phyloP scores from a whole-genome alignment of 2,888 invertebrate species.

The Brachylomia viminalis region DNA sequence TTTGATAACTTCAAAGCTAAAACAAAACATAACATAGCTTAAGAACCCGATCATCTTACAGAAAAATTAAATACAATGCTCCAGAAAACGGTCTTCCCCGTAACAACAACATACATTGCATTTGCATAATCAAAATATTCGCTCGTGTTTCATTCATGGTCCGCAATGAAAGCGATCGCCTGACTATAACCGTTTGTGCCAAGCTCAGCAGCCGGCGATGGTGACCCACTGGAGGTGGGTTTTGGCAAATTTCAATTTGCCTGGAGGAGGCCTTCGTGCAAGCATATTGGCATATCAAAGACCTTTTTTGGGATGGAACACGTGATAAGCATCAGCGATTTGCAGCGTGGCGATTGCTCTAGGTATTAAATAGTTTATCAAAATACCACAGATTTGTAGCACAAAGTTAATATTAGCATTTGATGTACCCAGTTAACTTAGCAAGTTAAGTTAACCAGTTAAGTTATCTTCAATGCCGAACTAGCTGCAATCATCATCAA shows the following conservation, averaged over 20 bases:
- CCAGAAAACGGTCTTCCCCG: constrained; percentile 6
- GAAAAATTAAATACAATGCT: constrained; percentile 28
- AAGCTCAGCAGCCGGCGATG: constrained; percentile 63
- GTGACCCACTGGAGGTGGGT: constrained; percentile 59
- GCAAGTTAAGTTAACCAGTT: too few species aligned
- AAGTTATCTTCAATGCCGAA: background rate
- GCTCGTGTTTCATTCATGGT: constrained; percentile 36
- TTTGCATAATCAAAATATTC: constrained; percentile 51
- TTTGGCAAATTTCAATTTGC: constrained; percentile 81
- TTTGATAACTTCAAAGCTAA: background rate
- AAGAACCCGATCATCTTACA: background rate
- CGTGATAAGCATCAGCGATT: constrained; percentile 41
- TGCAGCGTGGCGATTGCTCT: background rate
- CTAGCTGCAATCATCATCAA: too few species aligned
- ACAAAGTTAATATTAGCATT: background rate
- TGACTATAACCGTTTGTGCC: constrained; percentile 63
- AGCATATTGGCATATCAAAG: constrained; percentile 82
- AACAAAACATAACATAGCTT: constrained; percentile 9
- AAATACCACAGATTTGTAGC: background rate
- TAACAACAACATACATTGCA: constrained; percentile 38
- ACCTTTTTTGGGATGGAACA: constrained; percentile 57
- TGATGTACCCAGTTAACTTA: background rate
- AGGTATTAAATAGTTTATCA: background rate
- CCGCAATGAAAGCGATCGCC: constrained; percentile 55
- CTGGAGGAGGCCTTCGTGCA: constrained; percentile 75